Base-by-base conservation (phyloP, 2,888 invertebrate genomes). In the Yponomeuta malinellus region DNA sequence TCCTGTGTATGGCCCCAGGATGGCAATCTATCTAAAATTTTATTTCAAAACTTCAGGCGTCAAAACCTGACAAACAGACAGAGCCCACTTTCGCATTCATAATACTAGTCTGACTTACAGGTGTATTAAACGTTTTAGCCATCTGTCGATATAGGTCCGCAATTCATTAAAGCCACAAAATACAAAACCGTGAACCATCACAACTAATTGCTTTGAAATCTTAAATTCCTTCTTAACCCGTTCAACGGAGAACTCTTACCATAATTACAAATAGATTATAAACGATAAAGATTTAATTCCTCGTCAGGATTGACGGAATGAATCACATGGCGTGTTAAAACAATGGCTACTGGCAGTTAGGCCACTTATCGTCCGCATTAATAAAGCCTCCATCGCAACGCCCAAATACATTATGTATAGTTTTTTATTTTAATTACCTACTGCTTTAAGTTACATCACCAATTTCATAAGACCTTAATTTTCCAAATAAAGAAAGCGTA, bases 301-400 rank as follows among this genome's bases (percentile, higher is more conserved):
- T 79, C 78, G 52, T 68, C 33, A 9, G 33, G 10, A 8, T 69
- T 75, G 80, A 79, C 78, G 81, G 81, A 84, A 86, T 78, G 80
- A 78, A 85, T 89, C 89, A 85, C 89, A 89, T 81, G 77, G 78
- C 76, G 75, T 87, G 82, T 83, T 85, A 85, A 88, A 87, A 91
- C 90, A 91, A 90, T 91, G 84, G 90, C 87, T 85, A 86, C 85
- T 83, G 83, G 82, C 88, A 83, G 88, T 89, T 87, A 86, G 81
- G 74, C 81, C 82, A 81, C 82, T 88, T 88, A 89, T 90, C 89
- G 77, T 79, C 76, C 73, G 76, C 85, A 90, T 90, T 89, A 83
- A 85, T 84, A 85, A 86, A 87, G 82, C 85, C 85, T 89, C 88
- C 88, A 85, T 85, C 81, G 80, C 79, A 81, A 81, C 83, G 79